Evolutionary conservation across 2,113 vertebrate genomes (phyloP).

Genomic region (Protobothrops flavoviridis): DNA sequence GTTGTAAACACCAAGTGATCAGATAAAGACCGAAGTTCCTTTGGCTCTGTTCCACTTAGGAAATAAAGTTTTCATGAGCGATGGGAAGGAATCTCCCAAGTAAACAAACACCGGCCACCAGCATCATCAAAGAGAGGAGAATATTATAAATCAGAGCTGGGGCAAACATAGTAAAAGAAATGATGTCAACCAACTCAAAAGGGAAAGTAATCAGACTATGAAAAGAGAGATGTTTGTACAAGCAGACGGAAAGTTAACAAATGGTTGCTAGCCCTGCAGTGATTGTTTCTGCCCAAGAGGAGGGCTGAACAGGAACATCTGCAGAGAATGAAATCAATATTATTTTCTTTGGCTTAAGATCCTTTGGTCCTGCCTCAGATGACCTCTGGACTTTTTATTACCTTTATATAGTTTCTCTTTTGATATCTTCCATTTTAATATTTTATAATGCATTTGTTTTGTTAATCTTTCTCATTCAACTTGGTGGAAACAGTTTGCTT

Average conservation of each 20-base stretch:
- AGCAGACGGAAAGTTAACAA: conserved; percentile 2
- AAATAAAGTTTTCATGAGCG: rapidly evolving
- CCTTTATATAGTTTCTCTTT: neutral
- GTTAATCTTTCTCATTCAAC: neutral
- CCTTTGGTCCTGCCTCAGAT: conserved; percentile 2
- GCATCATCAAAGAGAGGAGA: conserved; percentile 2
- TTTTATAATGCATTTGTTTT: neutral
- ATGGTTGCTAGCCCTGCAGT: neutral
- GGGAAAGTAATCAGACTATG: neutral
- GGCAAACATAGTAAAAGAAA: neutral
- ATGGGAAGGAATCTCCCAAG: neutral
- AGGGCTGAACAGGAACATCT: neutral
- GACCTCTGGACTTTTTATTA: neutral
- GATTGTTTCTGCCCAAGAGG: neutral
- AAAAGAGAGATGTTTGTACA: conserved; percentile 5
- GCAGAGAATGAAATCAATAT: neutral
- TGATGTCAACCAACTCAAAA: conserved; percentile 4
- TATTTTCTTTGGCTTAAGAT: neutral
- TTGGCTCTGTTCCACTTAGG: conserved; percentile 11
- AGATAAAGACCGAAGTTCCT: neutral
- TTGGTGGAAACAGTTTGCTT: neutral
- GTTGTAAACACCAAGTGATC: neutral
- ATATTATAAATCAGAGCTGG: neutral
- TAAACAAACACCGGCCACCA: conserved; percentile 17
- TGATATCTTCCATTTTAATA: neutral